phyloP scores from a whole-genome alignment of 1,140 invertebrate genomes.

The Zophobas morio region DNA sequence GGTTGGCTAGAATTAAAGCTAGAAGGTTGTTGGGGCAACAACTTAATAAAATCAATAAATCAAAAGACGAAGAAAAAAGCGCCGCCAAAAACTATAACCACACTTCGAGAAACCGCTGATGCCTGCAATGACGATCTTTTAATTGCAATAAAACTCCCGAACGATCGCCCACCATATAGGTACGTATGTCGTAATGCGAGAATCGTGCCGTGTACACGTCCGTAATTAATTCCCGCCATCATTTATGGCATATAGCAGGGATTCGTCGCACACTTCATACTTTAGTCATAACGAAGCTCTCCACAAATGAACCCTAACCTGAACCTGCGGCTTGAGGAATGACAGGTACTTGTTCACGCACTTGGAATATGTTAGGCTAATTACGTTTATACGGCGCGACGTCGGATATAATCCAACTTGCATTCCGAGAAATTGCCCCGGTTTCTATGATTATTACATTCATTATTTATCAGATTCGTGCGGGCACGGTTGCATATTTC shows the following conservation, averaged over 20 bases:
- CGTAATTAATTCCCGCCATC: constrained; percentile 36
- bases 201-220: constrained; percentile 25
- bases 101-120: constrained; percentile 12
- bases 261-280: constrained; percentile 38
- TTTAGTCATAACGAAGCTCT: constrained; percentile 32
- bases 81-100: not conserved
- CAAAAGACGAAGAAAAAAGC: no score
- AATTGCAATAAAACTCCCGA: constrained; percentile 9
- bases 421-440: constrained; percentile 51
- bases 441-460: constrained; percentile 56
- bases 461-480: constrained; percentile 50
- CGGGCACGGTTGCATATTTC: constrained; percentile 48
- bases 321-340: constrained; percentile 40
- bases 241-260: constrained; percentile 17
- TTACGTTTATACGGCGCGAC: constrained; percentile 49
- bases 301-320: constrained; percentile 41
- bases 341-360: constrained; percentile 54
- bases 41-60: no score
- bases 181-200: not conserved
- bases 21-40: no score
- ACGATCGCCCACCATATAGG: not conserved
- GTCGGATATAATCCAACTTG: constrained; percentile 51
- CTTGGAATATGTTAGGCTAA: constrained; percentile 53
- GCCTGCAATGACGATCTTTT: constrained; percentile 7
- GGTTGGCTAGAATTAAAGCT: no score